phyloP scores from a whole-genome alignment of 2,113 vertebrate species.

The Pangasianodon hypophthalmus region DNA sequence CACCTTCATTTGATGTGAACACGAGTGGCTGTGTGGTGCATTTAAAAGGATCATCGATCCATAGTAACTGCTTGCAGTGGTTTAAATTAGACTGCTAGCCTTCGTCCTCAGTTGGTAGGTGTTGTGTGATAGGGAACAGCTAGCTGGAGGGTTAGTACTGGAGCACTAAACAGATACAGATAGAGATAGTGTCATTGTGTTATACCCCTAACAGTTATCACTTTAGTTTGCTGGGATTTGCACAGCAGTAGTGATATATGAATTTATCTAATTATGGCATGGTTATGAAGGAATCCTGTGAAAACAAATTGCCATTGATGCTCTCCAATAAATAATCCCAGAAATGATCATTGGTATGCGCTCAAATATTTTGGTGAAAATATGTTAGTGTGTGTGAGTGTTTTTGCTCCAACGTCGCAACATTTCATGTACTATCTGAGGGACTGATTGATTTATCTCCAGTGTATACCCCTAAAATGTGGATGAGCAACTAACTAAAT shows the following conservation, averaged over 20 bases:
- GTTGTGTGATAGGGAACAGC: neutral
- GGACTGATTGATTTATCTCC: neutral
- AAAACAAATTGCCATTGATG: neutral
- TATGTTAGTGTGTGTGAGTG: neutral
- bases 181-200: neutral
- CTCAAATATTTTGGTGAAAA: neutral
- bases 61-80: too few relatives aligned
- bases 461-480: neutral
- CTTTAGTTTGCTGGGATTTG: neutral
- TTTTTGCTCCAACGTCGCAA: neutral
- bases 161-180: neutral
- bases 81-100: too few relatives aligned
- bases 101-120: neutral
- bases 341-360: neutral
- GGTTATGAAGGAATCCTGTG: neutral
- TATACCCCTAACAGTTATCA: neutral
- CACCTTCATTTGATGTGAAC: neutral
- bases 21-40: neutral
- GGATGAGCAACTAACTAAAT: too few relatives aligned
- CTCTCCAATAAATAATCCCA: neutral
- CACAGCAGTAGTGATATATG: neutral
- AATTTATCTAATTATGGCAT: neutral
- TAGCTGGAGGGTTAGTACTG: neutral
- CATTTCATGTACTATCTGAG: too few relatives aligned
- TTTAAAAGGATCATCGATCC: too few relatives aligned